Conservation (phyloP, 2,797 vertebrate species). For the Rhinella marina region DNA sequence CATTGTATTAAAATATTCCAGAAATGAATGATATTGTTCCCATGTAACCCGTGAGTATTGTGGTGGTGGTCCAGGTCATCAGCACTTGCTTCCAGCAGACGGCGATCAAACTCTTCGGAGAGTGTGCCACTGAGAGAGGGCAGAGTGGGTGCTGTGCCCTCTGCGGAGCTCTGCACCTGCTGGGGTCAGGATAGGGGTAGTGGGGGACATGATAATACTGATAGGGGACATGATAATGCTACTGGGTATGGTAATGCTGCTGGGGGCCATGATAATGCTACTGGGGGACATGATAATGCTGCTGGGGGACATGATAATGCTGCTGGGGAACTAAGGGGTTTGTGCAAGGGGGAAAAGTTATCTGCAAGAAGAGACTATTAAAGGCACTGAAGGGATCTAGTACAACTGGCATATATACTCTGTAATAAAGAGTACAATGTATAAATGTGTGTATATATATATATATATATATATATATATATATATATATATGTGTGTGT, state of each 20-base stretch:
- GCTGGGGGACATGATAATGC: too few species aligned
- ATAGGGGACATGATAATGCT: not conserved
- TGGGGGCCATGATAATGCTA: too few species aligned
- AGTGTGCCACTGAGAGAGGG: not conserved
- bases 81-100: conserved; percentile 82
- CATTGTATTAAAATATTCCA: not conserved
- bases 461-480: too few species aligned
- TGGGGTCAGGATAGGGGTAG: not conserved
- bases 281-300: too few species aligned
- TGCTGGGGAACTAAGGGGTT: not conserved
- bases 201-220: not conserved
- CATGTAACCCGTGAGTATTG: not conserved
- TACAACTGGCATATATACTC: not conserved
- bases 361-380: not conserved
- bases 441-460: too few species aligned
- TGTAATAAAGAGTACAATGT: too few species aligned
- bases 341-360: not conserved
- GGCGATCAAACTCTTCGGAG: conserved; percentile 79
- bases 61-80: conserved; percentile 6
- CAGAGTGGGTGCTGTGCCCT: conserved; percentile 10
- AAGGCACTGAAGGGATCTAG: not conserved
- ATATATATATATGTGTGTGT: too few species aligned
- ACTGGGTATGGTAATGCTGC: too few species aligned
- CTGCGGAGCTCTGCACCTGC: not conserved
- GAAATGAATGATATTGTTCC: not conserved